Evolutionary conservation across 2,113 vertebrate species (phyloP).

Genomic region (Scomber colias): DNA sequence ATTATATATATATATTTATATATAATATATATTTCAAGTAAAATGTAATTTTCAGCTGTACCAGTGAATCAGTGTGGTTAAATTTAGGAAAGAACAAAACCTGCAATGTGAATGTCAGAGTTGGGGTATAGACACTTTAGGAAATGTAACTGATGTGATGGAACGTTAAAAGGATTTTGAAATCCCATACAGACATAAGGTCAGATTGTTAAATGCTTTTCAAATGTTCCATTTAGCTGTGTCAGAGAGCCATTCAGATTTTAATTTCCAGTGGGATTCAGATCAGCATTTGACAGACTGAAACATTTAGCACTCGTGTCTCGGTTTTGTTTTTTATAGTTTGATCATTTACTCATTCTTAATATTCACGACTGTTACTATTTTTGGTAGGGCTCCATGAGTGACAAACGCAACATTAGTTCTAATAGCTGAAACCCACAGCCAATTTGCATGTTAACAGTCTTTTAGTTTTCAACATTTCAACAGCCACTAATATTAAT

Average conservation of each 20-base stretch:
- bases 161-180: neutral
- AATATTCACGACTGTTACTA: neutral
- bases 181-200: neutral
- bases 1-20: neutral
- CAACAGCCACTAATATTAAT: constrained; percentile 3
- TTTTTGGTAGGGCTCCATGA: neutral
- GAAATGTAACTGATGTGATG: neutral
- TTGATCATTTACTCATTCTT: neutral
- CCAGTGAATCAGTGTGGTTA: constrained; percentile 7
- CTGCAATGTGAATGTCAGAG: neutral
- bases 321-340: neutral
- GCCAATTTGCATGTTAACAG: neutral
- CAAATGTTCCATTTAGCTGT: neutral
- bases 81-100: constrained; percentile 26
- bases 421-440: neutral
- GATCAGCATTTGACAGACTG: neutral
- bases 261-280: neutral
- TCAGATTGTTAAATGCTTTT: neutral
- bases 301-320: neutral
- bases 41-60: constrained; percentile 2
- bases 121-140: neutral
- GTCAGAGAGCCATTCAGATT: constrained; percentile 2
- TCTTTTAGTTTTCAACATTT: neutral
- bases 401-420: neutral
- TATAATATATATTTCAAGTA: neutral